Evolutionary conservation across 2,888 invertebrate species (phyloP).

Genomic region (Drosophila borborema): DNA sequence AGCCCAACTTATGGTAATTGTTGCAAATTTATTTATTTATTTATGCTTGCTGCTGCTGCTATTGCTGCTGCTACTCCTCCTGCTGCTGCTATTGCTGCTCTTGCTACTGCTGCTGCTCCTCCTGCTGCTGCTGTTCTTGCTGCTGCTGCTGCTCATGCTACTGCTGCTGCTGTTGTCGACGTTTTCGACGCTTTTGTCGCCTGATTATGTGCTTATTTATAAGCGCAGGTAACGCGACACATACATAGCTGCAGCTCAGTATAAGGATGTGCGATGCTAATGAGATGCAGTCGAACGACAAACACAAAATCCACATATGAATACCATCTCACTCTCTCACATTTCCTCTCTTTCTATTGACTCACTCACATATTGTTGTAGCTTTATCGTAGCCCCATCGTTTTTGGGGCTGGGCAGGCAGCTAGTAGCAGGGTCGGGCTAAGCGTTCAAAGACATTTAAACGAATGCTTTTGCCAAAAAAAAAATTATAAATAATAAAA

Average conservation of each 20-base stretch:
- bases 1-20: constrained; percentile 76
- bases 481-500: neutral
- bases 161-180: constrained; percentile 17
- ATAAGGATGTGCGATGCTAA: constrained; percentile 63
- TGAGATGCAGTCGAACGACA: constrained; percentile 69
- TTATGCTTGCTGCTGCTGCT: constrained; percentile 59
- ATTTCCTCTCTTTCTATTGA: neutral
- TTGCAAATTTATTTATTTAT: constrained; percentile 77
- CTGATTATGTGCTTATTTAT: constrained; percentile 81
- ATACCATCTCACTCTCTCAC: constrained; percentile 30
- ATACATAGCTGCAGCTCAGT: constrained; percentile 17
- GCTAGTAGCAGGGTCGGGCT: neutral
- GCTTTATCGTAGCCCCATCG: constrained; percentile 17
- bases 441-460: neutral
- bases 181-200: constrained; percentile 66
- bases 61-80: constrained; percentile 18
- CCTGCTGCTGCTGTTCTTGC: constrained; percentile 18
- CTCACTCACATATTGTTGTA: constrained; percentile 13
- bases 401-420: neutral
- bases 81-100: constrained; percentile 21
- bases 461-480: constrained; percentile 50
- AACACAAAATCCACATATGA: constrained; percentile 63
- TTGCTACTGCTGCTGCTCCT: constrained; percentile 18
- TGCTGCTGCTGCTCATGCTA: constrained; percentile 19
- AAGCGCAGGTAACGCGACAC: constrained; percentile 58